These are phyloP conservation scores for Synodontis membranacea DNA, from an alignment of 2,113 vertebrate species.

Conservation along the genomic window DNA sequence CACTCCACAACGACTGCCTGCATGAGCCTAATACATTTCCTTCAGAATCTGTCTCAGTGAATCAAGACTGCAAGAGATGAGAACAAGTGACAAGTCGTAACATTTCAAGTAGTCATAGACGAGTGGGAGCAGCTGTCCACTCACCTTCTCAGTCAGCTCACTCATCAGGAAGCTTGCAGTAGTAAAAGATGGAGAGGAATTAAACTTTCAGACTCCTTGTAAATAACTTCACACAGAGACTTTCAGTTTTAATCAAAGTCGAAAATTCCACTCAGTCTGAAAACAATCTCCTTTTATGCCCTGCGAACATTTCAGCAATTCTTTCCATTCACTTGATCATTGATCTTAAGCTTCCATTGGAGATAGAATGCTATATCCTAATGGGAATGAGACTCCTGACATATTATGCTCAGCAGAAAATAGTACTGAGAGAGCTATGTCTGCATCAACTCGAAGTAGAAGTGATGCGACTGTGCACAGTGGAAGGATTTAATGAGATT, in stretches of 20 bases:
- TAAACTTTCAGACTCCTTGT: background rate
- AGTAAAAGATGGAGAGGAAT: background rate
- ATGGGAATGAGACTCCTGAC: background rate
- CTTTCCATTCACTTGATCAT: background rate
- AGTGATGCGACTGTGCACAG: background rate
- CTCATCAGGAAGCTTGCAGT: background rate
- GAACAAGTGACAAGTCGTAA: conserved; percentile 16
- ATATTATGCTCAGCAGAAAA: conserved; percentile 7
- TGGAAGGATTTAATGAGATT: conserved; percentile 5
- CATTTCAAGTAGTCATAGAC: conserved; percentile 9
- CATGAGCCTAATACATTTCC: background rate
- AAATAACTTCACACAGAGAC: background rate
- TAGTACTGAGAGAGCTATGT: background rate
- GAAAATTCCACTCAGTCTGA: conserved; percentile 12
- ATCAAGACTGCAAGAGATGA: conserved; percentile 8
- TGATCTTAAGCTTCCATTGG: conserved; percentile 4
- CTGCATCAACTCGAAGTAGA: background rate
- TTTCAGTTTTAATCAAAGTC: conserved; percentile 14
- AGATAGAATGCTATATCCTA: conserved; percentile 17
- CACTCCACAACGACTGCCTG: background rate
- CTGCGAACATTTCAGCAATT: conserved; percentile 8
- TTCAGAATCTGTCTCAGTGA: conserved; percentile 9
- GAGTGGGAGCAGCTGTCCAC: conserved; percentile 17
- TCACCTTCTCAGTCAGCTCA: background rate
- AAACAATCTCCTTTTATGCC: conserved; percentile 21